Evolutionary conservation across 2,797 vertebrate species (phyloP).

Genomic region (Denticeps clupeoides): DNA sequence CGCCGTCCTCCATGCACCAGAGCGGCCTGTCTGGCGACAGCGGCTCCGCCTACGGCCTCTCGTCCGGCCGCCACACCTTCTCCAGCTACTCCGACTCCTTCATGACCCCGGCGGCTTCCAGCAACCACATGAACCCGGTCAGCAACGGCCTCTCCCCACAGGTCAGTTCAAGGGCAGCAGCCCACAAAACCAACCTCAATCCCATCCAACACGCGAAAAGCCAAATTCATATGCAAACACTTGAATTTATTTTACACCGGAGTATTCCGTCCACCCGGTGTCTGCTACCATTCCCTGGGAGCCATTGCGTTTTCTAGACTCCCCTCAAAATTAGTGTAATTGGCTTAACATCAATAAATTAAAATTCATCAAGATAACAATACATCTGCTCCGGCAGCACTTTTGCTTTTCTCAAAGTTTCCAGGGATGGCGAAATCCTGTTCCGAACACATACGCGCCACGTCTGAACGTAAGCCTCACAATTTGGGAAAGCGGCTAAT

Average conservation of each 20-base stretch:
- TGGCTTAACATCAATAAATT: slow-evolving; percentile 69
- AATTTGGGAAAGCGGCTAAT: slow-evolving; percentile 36
- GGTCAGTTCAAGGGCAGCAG: slow-evolving; percentile 50
- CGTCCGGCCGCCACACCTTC: slow-evolving; percentile 77
- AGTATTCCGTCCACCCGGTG: not conserved
- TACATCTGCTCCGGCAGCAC: slow-evolving; percentile 41
- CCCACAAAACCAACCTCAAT: not conserved
- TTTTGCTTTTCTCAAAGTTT: slow-evolving; percentile 57
- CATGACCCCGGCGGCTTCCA: slow-evolving; percentile 74
- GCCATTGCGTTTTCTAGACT: slow-evolving; percentile 39
- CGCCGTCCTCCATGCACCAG: slow-evolving; percentile 90
- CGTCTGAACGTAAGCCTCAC: slow-evolving; percentile 53
- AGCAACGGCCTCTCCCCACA: slow-evolving; percentile 89
- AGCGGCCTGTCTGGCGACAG: slow-evolving; percentile 60
- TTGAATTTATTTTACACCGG: too few relatives aligned
- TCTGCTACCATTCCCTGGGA: not conserved
- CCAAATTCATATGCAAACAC: not conserved
- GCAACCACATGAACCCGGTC: slow-evolving; percentile 86
- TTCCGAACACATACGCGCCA: slow-evolving; percentile 41
- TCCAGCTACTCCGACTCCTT: slow-evolving; percentile 90
- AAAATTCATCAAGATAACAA: slow-evolving; percentile 62
- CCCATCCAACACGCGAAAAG: not conserved
- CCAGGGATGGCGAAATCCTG: slow-evolving; percentile 60
- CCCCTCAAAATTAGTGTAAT: slow-evolving; percentile 45
- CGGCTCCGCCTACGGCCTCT: slow-evolving; percentile 72